Evolutionary conservation across 2,113 vertebrate species (phyloP), one percentile per base, ranked within the genome.

Genomic region (Oreochromis spilurus): DNA sequence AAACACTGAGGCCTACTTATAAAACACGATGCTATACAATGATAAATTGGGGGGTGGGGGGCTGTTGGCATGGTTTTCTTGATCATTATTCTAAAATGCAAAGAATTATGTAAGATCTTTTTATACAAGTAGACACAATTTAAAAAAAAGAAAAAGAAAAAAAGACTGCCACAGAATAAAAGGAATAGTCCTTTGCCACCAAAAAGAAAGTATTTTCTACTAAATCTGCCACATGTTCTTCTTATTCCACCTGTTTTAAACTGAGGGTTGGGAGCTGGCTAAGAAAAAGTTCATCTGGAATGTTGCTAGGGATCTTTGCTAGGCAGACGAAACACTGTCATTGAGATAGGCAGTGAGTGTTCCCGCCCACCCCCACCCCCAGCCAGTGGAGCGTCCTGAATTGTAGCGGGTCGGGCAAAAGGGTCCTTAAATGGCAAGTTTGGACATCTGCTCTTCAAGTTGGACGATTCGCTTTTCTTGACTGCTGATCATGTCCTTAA

Each of bases 401-500:
- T 91, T 94, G 92, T 91, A 90, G 93, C 40, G 88, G 91, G 93
- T 89, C 40, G 82, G 78, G 62, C 58, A 87, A 72, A 65, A 86
- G 82, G 81, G 90, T 84, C 88, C 93, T 98, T 97, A 98, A 95
- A 97, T 96, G 26, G 94, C 96, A 5, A 98, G 96, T 96, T 98
- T 98, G 79, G 97, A 97, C 96, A 99, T 95, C 96, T 99, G 97
- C 95, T 99, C 97, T 96, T 99, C 98, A 93, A 99, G 96, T 96
- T 97, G 97, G 96, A 97, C 94, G 95, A 99, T 98, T 92, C 98
- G 97, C 94, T 98, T 97, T 7, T 98, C 98, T 94, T 99, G 98
- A 96, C 92, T 97, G 97, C 96, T 96, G 95, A 99, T 97, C 82
- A 97, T 97, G 94, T 99, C 98, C 96, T 98, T 97, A 93, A 99